Evolutionary conservation across 2,888 invertebrate genomes (phyloP).

Genomic region (Endomychus coccineus): DNA sequence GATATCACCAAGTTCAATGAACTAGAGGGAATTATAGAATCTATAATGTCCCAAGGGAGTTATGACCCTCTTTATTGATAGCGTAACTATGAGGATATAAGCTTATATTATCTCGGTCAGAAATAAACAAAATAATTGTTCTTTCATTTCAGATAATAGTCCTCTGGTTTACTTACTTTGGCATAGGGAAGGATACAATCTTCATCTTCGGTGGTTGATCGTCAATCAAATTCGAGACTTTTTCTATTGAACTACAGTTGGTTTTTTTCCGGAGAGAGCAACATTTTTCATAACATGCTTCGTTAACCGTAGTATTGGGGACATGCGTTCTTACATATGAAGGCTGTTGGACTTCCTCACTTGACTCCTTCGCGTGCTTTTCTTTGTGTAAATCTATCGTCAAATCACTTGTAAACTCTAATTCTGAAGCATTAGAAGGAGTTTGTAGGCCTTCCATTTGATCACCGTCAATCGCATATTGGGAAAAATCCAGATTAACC

Average conservation of each 20-base stretch:
- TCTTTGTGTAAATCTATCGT: conserved; percentile 20
- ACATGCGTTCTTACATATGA: conserved; percentile 4
- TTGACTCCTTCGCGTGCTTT: conserved; percentile 25
- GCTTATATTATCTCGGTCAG: too few relatives aligned
- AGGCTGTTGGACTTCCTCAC: conserved; percentile 11
- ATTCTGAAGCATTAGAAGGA: conserved; percentile 71
- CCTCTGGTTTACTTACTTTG: conserved; percentile 45
- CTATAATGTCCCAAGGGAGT: too few relatives aligned
- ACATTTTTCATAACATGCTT: neutral
- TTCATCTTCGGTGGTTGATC: conserved; percentile 39
- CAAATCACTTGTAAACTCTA: conserved; percentile 50
- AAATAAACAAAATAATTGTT: too few relatives aligned
- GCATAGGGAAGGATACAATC: conserved; percentile 55
- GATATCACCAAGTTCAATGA: too few relatives aligned
- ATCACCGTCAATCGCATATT: conserved; percentile 34
- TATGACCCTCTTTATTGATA: too few relatives aligned
- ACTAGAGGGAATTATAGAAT: too few relatives aligned
- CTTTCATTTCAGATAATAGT: too few relatives aligned
- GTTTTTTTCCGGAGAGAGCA: too few relatives aligned
- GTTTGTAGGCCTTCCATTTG: conserved; percentile 60
- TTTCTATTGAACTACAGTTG: too few relatives aligned
- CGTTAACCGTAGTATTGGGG: conserved; percentile 5
- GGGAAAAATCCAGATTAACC: conserved; percentile 29
- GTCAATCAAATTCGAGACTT: too few relatives aligned
- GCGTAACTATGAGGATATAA: too few relatives aligned